phyloP scores from a whole-genome alignment of 92 coral and sea anemone genomes.

The Phenganax stokvisi region DNA sequence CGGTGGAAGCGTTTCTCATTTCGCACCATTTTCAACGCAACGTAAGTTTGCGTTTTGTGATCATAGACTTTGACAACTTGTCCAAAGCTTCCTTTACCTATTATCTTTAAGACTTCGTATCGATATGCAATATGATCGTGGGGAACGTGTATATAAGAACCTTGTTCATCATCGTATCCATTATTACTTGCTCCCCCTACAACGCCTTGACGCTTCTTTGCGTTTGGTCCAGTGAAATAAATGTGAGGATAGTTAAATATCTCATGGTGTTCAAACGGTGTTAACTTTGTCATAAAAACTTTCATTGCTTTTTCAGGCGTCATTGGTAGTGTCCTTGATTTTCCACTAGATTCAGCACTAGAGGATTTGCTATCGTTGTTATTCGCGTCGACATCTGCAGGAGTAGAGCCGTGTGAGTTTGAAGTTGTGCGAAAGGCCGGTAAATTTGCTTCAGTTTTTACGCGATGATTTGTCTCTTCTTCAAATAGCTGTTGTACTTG shows the following conservation, averaged over 20 bases:
- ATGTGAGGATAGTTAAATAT: slow-evolving; percentile 93
- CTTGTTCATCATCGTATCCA: slow-evolving; percentile 98
- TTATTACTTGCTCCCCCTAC: slow-evolving; percentile 94
- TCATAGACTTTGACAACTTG: slow-evolving; percentile 96
- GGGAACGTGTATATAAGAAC: slow-evolving; percentile 97
- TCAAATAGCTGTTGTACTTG: slow-evolving; percentile 99
- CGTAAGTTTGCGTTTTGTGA: slow-evolving; percentile 88
- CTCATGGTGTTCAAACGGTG: slow-evolving; percentile 93
- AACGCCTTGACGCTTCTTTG: slow-evolving; percentile 99
- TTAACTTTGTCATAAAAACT: slow-evolving; percentile 86
- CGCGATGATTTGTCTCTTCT: slow-evolving; percentile 89
- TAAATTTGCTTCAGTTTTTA: slow-evolving; percentile 60
- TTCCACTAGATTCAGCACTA: slow-evolving; percentile 45
- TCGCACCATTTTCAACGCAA: slow-evolving; percentile 98
- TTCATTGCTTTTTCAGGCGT: slow-evolving; percentile 94
- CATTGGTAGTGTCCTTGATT: slow-evolving; percentile 73
- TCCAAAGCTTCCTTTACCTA: slow-evolving; percentile 98
- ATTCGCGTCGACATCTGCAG: slow-evolving; percentile 65
- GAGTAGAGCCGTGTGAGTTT: slow-evolving; percentile 67
- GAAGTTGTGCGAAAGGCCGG: slow-evolving; percentile 56
- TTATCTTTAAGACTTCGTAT: slow-evolving; percentile 90
- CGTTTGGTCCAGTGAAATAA: slow-evolving; percentile 91
- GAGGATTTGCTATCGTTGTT: slow-evolving; percentile 72
- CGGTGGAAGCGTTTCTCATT: slow-evolving; percentile 97
- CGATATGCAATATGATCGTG: slow-evolving; percentile 96